Percentiles rank a stretch among this genome's conserved stretches.
Evolutionary conservation across 2,797 vertebrate species (phyloP).

Genomic region (Coendou prehensilis): DNA sequence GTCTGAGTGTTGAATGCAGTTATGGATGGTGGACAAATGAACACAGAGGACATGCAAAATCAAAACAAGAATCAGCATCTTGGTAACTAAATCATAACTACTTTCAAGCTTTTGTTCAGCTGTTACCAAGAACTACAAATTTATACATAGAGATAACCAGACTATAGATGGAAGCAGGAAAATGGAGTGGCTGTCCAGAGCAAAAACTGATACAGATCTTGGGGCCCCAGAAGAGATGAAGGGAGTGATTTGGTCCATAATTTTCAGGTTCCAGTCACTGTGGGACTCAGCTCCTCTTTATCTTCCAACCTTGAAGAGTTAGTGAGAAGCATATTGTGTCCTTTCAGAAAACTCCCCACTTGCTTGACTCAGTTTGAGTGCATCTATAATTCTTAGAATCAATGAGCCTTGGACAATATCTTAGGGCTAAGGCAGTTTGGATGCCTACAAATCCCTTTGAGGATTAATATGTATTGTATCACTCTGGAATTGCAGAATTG

Average conservation of each 20-base stretch:
- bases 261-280: not conserved
- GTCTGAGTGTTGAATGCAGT: not conserved
- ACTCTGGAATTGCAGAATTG: not conserved
- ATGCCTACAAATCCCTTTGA: not conserved
- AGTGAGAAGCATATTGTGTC: not conserved
- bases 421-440: not conserved
- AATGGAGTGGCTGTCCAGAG: not conserved
- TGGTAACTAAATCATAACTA: slow-evolving; percentile 45
- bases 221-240: not conserved
- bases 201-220: not conserved
- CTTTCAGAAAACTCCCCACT: not conserved
- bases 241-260: not conserved
- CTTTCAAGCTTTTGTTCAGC: not conserved
- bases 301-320: slow-evolving; percentile 7
- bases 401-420: not conserved
- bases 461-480: not conserved
- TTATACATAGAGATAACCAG: not conserved
- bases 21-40: slow-evolving; percentile 18
- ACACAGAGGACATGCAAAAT: slow-evolving; percentile 53
- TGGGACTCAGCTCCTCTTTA: not conserved
- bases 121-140: not conserved
- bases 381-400: not conserved
- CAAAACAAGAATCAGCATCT: slow-evolving; percentile 30
- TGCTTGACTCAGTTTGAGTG: not conserved
- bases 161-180: not conserved